Percentiles rank a stretch among this genome's conserved stretches.
Conservation (phyloP, 2,113 vertebrate genomes). For the Alexandromys fortis region DNA sequence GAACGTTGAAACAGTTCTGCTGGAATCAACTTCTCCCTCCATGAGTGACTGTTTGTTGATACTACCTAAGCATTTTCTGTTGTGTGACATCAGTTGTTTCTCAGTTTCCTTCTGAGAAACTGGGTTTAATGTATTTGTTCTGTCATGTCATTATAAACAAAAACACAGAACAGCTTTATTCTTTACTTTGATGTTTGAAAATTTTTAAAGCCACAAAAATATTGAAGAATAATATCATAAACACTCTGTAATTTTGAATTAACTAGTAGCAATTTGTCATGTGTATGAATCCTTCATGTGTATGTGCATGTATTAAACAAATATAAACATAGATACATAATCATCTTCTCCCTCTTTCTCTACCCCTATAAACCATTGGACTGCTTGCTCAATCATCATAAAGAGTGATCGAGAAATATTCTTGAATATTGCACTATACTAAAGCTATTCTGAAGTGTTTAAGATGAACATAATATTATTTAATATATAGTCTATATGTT, state of each 20-base stretch:
- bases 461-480: not conserved
- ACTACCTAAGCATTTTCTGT: not conserved
- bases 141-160: not conserved
- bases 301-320: not conserved
- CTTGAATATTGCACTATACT: not conserved
- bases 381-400: not conserved
- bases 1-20: not conserved
- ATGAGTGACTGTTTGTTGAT: too few relatives aligned
- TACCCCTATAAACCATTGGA: not conserved
- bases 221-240: not conserved
- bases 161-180: not conserved
- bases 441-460: not conserved
- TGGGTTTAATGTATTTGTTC: not conserved
- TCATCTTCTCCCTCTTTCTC: not conserved
- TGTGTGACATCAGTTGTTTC: not conserved
- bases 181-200: not conserved
- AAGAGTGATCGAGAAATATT: not conserved
- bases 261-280: not conserved
- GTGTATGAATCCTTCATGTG: rapidly evolving
- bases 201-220: not conserved
- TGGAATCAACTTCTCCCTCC: not conserved
- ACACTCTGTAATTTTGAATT: not conserved
- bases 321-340: not conserved
- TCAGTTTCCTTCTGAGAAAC: not conserved
- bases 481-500: not conserved